phyloP scores from a whole-genome alignment of 2,888 invertebrate genomes.

The Psylliodes chrysocephalus region DNA sequence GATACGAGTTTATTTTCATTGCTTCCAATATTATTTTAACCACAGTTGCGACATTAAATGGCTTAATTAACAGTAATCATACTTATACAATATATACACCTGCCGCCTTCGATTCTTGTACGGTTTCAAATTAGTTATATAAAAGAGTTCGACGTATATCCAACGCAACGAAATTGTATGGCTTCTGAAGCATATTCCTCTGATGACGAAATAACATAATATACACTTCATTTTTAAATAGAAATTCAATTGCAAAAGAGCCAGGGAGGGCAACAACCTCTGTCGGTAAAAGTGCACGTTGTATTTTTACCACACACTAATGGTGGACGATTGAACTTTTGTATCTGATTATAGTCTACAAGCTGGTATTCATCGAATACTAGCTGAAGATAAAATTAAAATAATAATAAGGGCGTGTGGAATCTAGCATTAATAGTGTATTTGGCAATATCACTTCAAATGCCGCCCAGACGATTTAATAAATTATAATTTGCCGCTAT shows the following conservation, averaged over 20 bases:
- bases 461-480: too few relatives aligned
- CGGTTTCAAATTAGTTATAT: neutral
- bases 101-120: neutral
- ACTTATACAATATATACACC: too few relatives aligned
- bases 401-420: too few relatives aligned
- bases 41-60: too few relatives aligned
- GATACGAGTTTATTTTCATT: too few relatives aligned
- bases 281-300: conserved; percentile 35
- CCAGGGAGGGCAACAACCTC: conserved; percentile 53
- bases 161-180: neutral
- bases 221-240: conserved; percentile 56
- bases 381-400: too few relatives aligned
- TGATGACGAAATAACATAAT: conserved; percentile 51
- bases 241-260: conserved; percentile 59
- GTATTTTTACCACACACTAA: conserved; percentile 4
- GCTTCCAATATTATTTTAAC: too few relatives aligned
- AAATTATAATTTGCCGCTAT: too few relatives aligned
- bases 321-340: neutral
- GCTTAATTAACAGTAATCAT: too few relatives aligned
- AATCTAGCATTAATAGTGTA: too few relatives aligned
- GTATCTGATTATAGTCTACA: neutral
- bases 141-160: neutral
- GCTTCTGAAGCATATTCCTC: conserved; percentile 3
- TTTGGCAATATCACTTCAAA: too few relatives aligned
- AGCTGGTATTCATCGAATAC: too few relatives aligned